A percentile compares a stretch with the other conserved stretches of the same genome.
phyloP scores from a whole-genome alignment of 2,113 vertebrate species.

The Ovis canadensis region DNA sequence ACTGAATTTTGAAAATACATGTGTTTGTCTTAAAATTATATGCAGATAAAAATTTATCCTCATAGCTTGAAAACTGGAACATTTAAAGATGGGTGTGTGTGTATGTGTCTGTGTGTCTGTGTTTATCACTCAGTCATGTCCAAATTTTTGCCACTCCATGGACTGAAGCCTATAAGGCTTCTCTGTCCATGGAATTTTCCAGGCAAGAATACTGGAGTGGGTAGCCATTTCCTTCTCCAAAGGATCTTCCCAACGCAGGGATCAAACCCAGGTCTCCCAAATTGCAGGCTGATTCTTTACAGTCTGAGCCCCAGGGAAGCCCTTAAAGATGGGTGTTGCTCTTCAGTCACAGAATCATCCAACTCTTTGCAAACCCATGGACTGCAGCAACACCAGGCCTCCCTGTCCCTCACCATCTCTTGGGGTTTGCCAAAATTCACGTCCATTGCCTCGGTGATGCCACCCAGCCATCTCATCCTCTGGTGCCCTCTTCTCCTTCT shows the following conservation, averaged over 20 bases:
- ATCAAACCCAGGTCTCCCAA: neutral
- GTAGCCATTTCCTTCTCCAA: neutral
- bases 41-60: neutral
- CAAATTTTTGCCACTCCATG: neutral
- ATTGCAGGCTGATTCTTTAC: neutral
- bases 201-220: neutral
- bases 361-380: neutral
- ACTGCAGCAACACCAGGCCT: neutral
- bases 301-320: neutral
- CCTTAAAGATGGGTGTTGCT: neutral
- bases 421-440: neutral
- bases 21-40: neutral
- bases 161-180: neutral
- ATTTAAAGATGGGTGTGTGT: neutral
- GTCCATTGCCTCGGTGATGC: neutral
- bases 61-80: neutral
- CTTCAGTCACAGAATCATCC: neutral
- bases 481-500: neutral
- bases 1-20: neutral
- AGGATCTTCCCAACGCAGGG: neutral
- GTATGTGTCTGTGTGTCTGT: neutral
- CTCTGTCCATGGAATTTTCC: neutral
- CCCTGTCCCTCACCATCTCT: neutral
- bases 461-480: neutral
- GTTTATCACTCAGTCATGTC: neutral